Conservation (phyloP, 1,140 invertebrate species). For the Nilaparvata lugens region DNA sequence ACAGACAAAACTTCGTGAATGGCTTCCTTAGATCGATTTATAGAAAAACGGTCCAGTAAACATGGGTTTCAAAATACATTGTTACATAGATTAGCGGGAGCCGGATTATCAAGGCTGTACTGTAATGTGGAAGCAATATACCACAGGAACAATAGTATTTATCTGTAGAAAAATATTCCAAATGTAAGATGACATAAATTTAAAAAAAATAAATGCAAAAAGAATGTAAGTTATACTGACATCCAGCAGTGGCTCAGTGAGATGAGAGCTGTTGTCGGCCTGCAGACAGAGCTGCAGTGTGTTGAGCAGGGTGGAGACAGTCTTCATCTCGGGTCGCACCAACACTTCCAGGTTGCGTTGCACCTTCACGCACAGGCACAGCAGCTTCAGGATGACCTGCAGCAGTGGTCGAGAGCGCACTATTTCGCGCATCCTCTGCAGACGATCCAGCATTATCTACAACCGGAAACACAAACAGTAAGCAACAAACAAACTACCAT, state of each 20-base stretch:
- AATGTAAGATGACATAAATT: neutral
- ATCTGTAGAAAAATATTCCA: no score
- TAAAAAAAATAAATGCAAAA: slow-evolving; percentile 1
- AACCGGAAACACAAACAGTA: slow-evolving; percentile 23
- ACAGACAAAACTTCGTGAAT: no score
- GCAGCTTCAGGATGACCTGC: slow-evolving; percentile 75
- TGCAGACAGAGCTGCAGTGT: slow-evolving; percentile 56
- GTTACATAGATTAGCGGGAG: no score
- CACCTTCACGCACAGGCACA: slow-evolving; percentile 74
- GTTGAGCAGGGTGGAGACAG: slow-evolving; percentile 56
- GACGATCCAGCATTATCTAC: slow-evolving; percentile 56
- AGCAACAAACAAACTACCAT: no score
- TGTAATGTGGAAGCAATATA: no score
- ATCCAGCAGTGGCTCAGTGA: slow-evolving; percentile 75
- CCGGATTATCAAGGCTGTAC: no score
- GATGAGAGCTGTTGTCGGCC: slow-evolving; percentile 50
- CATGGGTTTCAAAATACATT: no score
- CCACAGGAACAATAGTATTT: no score
- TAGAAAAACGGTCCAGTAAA: no score
- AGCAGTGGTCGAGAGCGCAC: slow-evolving; percentile 66
- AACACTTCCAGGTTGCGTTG: slow-evolving; percentile 58
- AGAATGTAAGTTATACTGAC: slow-evolving; percentile 35
- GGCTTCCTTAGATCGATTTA: no score
- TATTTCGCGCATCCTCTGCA: slow-evolving; percentile 61
- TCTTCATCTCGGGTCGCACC: slow-evolving; percentile 54